Evolutionary conservation across 1,140 invertebrate species (phyloP).

Genomic region (Lordiphosa mommai): DNA sequence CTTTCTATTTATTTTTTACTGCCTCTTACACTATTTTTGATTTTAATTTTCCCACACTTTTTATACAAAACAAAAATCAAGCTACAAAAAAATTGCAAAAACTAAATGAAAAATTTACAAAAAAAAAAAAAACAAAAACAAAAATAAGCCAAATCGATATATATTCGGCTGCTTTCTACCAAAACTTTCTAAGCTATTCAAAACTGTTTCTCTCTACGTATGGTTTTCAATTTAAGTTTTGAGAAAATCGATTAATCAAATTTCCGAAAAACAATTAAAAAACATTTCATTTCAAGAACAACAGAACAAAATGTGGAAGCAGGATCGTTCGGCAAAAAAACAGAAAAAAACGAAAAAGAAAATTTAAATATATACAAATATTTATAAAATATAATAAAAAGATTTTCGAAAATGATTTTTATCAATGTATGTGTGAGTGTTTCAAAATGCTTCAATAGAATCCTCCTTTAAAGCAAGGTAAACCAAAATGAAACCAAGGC

Average conservation of each 20-base stretch:
- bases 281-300: slow-evolving; percentile 32
- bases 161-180: slow-evolving; percentile 35
- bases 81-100: slow-evolving; percentile 52
- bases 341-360: slow-evolving; percentile 10
- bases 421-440: slow-evolving; percentile 57
- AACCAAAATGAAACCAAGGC: slow-evolving; percentile 47
- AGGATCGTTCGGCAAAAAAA: slow-evolving; percentile 73
- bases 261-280: too few relatives aligned
- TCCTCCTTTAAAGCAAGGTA: slow-evolving; percentile 29
- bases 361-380: slow-evolving; percentile 29
- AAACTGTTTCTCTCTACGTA: not conserved
- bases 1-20: slow-evolving; percentile 20
- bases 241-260: too few relatives aligned
- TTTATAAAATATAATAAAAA: slow-evolving; percentile 47
- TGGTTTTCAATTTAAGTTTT: too few relatives aligned
- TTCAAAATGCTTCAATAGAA: slow-evolving; percentile 55
- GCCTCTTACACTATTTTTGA: slow-evolving; percentile 4
- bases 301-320: slow-evolving; percentile 73
- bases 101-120: slow-evolving; percentile 22
- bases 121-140: slow-evolving; percentile 31
- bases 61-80: slow-evolving; percentile 45
- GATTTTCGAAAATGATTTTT: slow-evolving; percentile 32
- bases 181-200: slow-evolving; percentile 31
- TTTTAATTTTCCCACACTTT: slow-evolving; percentile 23
- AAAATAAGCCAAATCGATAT: slow-evolving; percentile 12